A percentile compares a stretch with the other conserved stretches of the same genome.
phyloP scores from a whole-genome alignment of 2,113 vertebrate genomes.

The Platichthys flesus region DNA sequence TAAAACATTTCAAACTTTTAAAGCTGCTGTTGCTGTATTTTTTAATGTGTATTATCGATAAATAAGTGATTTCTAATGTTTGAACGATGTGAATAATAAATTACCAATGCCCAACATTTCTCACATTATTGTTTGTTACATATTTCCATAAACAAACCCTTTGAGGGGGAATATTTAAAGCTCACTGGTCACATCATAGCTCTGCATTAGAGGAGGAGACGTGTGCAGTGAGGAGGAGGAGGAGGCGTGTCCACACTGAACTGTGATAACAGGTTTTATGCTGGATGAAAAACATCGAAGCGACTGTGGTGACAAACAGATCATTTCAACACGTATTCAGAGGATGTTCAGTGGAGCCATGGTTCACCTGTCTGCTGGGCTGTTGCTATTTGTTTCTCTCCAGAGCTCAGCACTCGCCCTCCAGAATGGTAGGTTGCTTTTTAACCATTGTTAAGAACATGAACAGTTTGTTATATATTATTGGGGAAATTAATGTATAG shows the following conservation, averaged over 20 bases:
- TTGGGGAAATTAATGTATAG: neutral
- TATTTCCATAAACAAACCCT: too few species aligned
- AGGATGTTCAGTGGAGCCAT: slow-evolving; percentile 30
- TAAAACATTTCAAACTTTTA: slow-evolving; percentile 51
- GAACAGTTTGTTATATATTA: neutral
- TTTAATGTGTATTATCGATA: slow-evolving; percentile 28
- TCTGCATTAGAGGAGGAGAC: slow-evolving; percentile 40
- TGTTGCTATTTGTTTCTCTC: slow-evolving; percentile 49
- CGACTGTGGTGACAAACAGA: slow-evolving; percentile 3
- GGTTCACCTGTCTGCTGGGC: slow-evolving; percentile 11
- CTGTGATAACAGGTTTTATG: slow-evolving; percentile 24
- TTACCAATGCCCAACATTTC: slow-evolving; percentile 19
- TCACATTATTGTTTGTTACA: neutral
- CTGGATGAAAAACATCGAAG: slow-evolving; percentile 6
- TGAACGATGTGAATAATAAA: slow-evolving; percentile 62
- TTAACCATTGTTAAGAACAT: neutral
- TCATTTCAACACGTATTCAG: neutral
- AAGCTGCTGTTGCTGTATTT: slow-evolving; percentile 49
- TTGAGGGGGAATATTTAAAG: too few species aligned
- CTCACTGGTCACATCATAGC: neutral
- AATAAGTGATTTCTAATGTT: slow-evolving; percentile 44
- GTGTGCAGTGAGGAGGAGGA: slow-evolving; percentile 7
- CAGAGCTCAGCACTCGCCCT: slow-evolving; percentile 23
- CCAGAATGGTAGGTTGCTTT: slow-evolving; percentile 64
- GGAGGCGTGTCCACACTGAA: slow-evolving; percentile 30